Evolutionary conservation across 2,888 invertebrate genomes (phyloP), one percentile per base, ranked within the genome.

Genomic region (Ommatoiulus sabulosus): DNA sequence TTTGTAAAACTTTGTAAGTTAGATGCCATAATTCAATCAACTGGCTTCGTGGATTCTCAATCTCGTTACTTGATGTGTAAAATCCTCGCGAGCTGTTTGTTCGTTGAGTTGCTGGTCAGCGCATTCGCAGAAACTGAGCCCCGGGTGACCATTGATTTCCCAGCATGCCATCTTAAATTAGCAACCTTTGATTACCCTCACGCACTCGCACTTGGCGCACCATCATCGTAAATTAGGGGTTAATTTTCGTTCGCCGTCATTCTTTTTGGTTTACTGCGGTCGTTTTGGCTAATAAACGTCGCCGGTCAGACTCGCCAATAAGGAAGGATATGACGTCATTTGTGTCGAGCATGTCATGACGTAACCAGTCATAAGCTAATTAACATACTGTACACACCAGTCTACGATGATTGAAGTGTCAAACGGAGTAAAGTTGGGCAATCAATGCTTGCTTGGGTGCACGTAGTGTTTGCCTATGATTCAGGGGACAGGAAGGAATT

Each of bases 141-240:
- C 63, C 63, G 63, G 63, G 63, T n/a, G 63, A 63, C 63, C 63
- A 63, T 63, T 63, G 63, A 63, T 63, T 63, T 63, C 63, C 63
- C 63, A 63, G 63, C 63, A 63, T 63, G 63, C 63, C 63, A 17
- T 63, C 63, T 63, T n/a, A 63, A 63, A 63, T 63, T 63, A 63
- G 63, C 63, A n/a, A n/a, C 63, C 63, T 63, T 63, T 63, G 63
- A 63, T 63, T 63, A 63, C 63, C 63, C 63, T n/a, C 63, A 63
- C 63, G 63, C 63, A 63, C 63, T 63, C 20, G 63, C 6, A 20
- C 17, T 63, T n/a, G n/a, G 63, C 63, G n/a, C 20, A 63, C 63
- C 63, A 63, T 63, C 63, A 48, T 63, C 63, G 63, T 63, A 63
- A 63, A 63, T 63, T 63, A 63, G n/a, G 63, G 63, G 5, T 63